Evolutionary conservation across 2,888 invertebrate genomes (phyloP), one percentile per base, ranked within the genome.

Genomic region (Dinocampus coccinellae): DNA sequence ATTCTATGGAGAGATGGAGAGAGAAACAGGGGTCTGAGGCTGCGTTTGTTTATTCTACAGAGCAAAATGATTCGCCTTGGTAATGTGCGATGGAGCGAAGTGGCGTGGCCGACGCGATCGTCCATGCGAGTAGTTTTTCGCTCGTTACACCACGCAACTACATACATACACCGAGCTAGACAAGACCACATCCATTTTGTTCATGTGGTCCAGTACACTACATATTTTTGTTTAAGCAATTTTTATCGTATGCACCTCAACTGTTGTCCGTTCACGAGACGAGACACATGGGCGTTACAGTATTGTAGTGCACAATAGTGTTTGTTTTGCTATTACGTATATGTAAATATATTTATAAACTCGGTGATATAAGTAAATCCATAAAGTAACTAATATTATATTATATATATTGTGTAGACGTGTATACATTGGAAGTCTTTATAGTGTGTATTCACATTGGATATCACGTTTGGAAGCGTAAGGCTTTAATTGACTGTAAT

Each of bases 401-500:
- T 36, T 36, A 53, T 63, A 47, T 68, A 22, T 39, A 42, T 16
- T n/a, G 6, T 34, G 20, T 29, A 29, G 3, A 7, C 7, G 29
- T 29, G 29, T 29, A 29, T 29, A 29, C n/a, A n/a, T n/a, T 42
- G 61, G 55, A 29, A 58, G 55, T 36, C n/a, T 16, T 11, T 33
- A n/a, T 52, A 10, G 20, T 61, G 10, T 13, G 20, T 53, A 60
- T 63, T 69, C 65, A 73, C 72, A 78, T 75, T 79, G 77, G 78
- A 80, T 80, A 81, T 79, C 79, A 76, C 77, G 78, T 76, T 74
- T 72, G 73, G 75, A 71, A 64, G 77, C 74, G 77, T 68, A 78
- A 77, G 78, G 68, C 77, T 82, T 80, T 82, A 81, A 82, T 82
- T 81, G 81, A 82, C 79, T 78, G 79, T 79, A 81, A 82, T 82